Conservation (phyloP, 2,113 vertebrate genomes). For the Petaurus breviceps region DNA sequence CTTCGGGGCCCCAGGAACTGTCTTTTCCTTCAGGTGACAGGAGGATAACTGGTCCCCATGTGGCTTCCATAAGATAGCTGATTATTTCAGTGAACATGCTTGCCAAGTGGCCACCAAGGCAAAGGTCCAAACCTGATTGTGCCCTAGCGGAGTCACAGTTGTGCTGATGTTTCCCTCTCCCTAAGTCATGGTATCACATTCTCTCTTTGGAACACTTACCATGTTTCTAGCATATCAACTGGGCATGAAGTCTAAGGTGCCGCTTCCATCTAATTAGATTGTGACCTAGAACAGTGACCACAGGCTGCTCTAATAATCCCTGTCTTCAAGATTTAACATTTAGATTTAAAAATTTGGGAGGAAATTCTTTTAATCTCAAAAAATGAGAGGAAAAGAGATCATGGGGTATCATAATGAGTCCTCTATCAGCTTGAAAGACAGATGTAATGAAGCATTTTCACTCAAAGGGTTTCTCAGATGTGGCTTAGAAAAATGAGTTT, state of each 20-base stretch:
- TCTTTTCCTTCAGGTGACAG: conserved; percentile 40
- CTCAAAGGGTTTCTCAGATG: not conserved
- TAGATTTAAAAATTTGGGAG: not conserved
- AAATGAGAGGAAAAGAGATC: not conserved
- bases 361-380: conserved; percentile 55
- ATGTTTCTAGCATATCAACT: not conserved
- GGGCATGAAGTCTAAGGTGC: not conserved
- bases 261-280: conserved; percentile 54
- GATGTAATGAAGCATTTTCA: not conserved
- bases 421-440: not conserved
- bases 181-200: not conserved
- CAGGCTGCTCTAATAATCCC: conserved; percentile 42
- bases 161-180: not conserved
- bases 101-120: not conserved
- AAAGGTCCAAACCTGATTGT: not conserved
- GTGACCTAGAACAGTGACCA: conserved; percentile 19
- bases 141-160: conserved; percentile 6
- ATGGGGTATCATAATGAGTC: conserved; percentile 23
- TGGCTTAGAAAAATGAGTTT: not conserved
- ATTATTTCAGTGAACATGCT: conserved; percentile 47
- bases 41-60: conserved; percentile 20
- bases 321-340: not conserved
- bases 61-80: conserved; percentile 25
- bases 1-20: conserved; percentile 24
- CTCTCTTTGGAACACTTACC: conserved; percentile 12